phyloP scores from a whole-genome alignment of 1,140 invertebrate genomes.

The Orius insidiosus region DNA sequence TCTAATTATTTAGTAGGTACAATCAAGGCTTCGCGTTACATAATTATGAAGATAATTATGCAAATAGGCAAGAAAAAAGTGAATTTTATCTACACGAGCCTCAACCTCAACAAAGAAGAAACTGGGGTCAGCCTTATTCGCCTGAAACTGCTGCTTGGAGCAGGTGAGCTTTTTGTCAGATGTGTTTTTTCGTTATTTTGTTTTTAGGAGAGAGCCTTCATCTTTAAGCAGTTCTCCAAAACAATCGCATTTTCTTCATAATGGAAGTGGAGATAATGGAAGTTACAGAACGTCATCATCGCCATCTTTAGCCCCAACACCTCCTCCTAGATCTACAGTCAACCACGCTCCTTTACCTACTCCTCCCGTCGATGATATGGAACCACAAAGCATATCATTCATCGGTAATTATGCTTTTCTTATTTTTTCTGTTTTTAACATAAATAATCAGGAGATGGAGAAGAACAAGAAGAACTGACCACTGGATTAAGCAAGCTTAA shows the following conservation, averaged over 20 bases:
- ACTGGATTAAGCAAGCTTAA: conserved; percentile 52
- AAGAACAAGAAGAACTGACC: conserved; percentile 32
- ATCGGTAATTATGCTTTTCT: conserved; percentile 47
- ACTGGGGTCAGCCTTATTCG: conserved; percentile 16
- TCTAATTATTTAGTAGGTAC: conserved; percentile 6
- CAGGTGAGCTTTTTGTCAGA: conserved; percentile 7
- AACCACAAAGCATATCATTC: conserved; percentile 81
- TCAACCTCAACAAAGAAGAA: conserved; percentile 9
- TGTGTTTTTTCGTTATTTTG: too few relatives aligned
- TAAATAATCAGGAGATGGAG: conserved; percentile 23
- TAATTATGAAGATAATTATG: conserved; percentile 12
- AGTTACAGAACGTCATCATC: conserved; percentile 11
- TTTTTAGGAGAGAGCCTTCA: conserved; percentile 13
- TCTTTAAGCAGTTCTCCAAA: conserved; percentile 19
- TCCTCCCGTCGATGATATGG: conserved; percentile 56
- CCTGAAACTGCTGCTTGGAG: conserved; percentile 9
- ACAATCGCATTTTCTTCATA: conserved; percentile 11
- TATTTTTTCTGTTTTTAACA: background rate
- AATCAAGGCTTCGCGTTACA: conserved; percentile 13
- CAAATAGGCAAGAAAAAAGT: conserved; percentile 8
- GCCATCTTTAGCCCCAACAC: conserved; percentile 17
- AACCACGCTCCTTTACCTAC: conserved; percentile 21
- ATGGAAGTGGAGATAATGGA: conserved; percentile 12
- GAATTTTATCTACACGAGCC: conserved; percentile 20
- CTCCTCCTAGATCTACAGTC: conserved; percentile 18